phyloP scores from a whole-genome alignment of 1,140 invertebrate genomes.

The Nasonia giraulti region DNA sequence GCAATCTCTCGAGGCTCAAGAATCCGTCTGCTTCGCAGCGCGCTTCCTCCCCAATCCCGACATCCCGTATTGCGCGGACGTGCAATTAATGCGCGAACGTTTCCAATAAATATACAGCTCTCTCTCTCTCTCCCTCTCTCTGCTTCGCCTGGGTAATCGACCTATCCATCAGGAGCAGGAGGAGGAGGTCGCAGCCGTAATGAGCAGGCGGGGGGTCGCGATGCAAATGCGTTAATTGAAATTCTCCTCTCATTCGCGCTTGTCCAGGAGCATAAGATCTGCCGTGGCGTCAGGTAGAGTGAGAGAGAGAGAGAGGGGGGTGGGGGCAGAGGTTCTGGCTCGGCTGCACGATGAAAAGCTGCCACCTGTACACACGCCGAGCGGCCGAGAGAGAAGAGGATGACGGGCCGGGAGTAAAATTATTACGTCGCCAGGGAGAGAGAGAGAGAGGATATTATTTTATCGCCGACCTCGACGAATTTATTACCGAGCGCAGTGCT shows the following conservation, averaged over 20 bases:
- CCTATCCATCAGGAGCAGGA: constrained; percentile 42
- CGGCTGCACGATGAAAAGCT: constrained; percentile 23
- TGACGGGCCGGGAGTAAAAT: neutral
- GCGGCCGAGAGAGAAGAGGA: neutral
- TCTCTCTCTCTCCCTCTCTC: neutral
- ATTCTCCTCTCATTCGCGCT: constrained; percentile 49
- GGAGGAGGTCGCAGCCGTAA: constrained; percentile 18
- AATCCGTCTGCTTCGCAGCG: neutral
- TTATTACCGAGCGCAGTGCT: neutral
- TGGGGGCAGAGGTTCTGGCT: too few relatives aligned
- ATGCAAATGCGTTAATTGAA: constrained; percentile 52
- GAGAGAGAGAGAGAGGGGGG: too few relatives aligned
- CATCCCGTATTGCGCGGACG: neutral
- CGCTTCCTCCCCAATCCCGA: too few relatives aligned
- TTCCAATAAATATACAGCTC: constrained; percentile 28
- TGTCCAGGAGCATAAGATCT: constrained; percentile 27
- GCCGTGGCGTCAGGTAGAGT: neutral
- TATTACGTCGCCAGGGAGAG: constrained; percentile 1
- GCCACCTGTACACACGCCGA: neutral
- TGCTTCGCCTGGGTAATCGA: constrained; percentile 30
- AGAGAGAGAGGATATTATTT: neutral
- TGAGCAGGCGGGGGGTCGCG: constrained; percentile 40
- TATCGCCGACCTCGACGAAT: neutral
- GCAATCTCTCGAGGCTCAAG: neutral
- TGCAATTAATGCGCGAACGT: constrained; percentile 35